Percentiles rank a stretch among this genome's conserved stretches.
These are phyloP conservation scores for Nothoprocta pentlandii DNA, from an alignment of 2,113 vertebrate species.

Conservation along the genomic window DNA sequence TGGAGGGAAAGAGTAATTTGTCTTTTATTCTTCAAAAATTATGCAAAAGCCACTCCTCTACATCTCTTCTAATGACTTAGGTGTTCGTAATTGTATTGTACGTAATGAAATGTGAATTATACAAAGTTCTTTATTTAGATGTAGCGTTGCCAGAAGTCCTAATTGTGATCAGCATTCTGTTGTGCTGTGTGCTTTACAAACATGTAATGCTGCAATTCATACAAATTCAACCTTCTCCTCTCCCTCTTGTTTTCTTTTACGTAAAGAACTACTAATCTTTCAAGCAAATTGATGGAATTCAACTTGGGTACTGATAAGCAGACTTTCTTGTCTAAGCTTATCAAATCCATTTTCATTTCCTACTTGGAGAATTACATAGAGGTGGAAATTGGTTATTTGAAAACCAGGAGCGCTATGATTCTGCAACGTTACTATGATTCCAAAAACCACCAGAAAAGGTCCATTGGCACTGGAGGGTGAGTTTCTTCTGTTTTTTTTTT, in stretches of 20 bases:
- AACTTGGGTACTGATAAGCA: constrained; percentile 99
- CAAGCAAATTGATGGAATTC: constrained; percentile 95
- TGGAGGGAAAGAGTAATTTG: not conserved
- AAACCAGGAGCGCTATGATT: constrained; percentile 92
- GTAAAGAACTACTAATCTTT: constrained; percentile 91
- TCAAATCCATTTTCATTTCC: constrained; percentile 97
- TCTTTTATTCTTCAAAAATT: not conserved
- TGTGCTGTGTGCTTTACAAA: constrained; percentile 45
- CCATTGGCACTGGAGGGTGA: constrained; percentile 93
- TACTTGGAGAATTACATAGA: constrained; percentile 99
- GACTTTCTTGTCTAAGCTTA: constrained; percentile 98
- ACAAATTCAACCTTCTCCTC: constrained; percentile 51
- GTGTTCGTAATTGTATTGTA: not conserved
- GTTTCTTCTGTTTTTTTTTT: constrained; percentile 27
- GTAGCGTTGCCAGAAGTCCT: constrained; percentile 1
- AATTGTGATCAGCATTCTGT: not conserved
- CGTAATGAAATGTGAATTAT: constrained; percentile 40
- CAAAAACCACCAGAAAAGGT: constrained; percentile 98
- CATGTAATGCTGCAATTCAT: constrained; percentile 33
- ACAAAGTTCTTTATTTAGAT: not conserved
- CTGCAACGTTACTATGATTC: constrained; percentile 98
- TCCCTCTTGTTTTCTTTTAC: constrained; percentile 64
- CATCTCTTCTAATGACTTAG: not conserved
- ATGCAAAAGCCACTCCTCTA: not conserved
- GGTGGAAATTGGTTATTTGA: constrained; percentile 95